phyloP scores from a whole-genome alignment of 2,888 invertebrate genomes.

The Bedellia somnulentella region DNA sequence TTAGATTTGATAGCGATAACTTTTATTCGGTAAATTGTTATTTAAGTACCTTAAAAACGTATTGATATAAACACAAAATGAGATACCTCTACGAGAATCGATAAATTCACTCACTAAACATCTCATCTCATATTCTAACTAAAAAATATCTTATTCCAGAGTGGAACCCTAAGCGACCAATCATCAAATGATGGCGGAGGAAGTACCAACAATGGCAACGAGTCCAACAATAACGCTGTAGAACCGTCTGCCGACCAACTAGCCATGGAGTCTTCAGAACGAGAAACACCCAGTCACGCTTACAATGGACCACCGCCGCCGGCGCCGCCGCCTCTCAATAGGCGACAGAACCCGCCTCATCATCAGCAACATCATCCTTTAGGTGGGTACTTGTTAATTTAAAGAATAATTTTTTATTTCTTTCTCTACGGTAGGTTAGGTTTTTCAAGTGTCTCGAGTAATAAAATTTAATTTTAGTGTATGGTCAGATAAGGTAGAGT shows the following conservation, averaged over 20 bases:
- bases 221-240: constrained; percentile 54
- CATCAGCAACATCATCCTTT: constrained; percentile 60
- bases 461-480: too few species aligned
- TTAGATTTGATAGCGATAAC: too few species aligned
- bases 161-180: constrained; percentile 40
- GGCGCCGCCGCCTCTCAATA: constrained; percentile 65
- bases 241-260: constrained; percentile 69
- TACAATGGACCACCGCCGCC: constrained; percentile 57
- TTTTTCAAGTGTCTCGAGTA: too few species aligned
- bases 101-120: too few species aligned
- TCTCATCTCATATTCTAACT: too few species aligned
- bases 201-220: constrained; percentile 52
- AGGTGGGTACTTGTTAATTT: constrained; percentile 24
- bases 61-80: too few species aligned
- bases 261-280: constrained; percentile 71
- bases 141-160: constrained; percentile 24
- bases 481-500: too few species aligned
- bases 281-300: constrained; percentile 57
- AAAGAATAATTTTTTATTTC: too few species aligned
- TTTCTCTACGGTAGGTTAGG: too few species aligned
- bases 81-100: too few species aligned
- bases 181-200: constrained; percentile 50
- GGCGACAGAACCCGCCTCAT: constrained; percentile 71
- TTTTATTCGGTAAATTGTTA: too few species aligned
- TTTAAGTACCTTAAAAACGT: too few species aligned